Evolutionary conservation across 2,888 invertebrate species (phyloP).

Genomic region (Ophioninae sp.): DNA sequence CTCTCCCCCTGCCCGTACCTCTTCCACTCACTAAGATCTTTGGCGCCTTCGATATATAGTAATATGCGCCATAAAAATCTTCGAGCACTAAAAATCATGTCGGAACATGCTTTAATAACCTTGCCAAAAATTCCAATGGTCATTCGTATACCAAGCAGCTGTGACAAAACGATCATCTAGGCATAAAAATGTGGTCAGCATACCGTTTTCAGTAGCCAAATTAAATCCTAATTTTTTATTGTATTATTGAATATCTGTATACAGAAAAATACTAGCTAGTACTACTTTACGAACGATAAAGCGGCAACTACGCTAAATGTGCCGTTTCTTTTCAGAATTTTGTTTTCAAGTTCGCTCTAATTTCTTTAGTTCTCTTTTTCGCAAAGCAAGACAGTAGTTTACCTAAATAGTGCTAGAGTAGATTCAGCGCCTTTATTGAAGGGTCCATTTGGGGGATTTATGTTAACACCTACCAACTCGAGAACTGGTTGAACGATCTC

Average conservation of each 20-base stretch:
- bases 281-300: too few species aligned
- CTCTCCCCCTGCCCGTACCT: not conserved
- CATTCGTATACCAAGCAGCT: not conserved
- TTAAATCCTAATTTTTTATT: not conserved
- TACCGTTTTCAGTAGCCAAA: not conserved
- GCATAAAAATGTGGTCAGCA: not conserved
- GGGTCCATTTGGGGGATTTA: too few species aligned
- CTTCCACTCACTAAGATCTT: slow-evolving; percentile 11
- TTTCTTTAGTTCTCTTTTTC: too few species aligned
- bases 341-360: too few species aligned
- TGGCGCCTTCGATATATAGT: slow-evolving; percentile 18
- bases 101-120: not conserved
- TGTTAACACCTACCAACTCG: too few species aligned
- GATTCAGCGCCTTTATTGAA: too few species aligned
- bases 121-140: not conserved
- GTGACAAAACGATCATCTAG: not conserved
- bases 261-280: too few species aligned
- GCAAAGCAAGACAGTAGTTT: too few species aligned
- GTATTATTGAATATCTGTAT: not conserved
- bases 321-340: too few species aligned
- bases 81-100: slow-evolving; percentile 16
- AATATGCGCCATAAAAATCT: not conserved
- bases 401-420: too few species aligned
- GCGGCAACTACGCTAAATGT: too few species aligned
- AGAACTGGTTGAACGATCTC: not conserved